A percentile compares a stretch with the other conserved stretches of the same genome.
These are phyloP conservation scores for Piscicola geometra DNA, from an alignment of 2,888 invertebrate species.

Conservation along the genomic window DNA sequence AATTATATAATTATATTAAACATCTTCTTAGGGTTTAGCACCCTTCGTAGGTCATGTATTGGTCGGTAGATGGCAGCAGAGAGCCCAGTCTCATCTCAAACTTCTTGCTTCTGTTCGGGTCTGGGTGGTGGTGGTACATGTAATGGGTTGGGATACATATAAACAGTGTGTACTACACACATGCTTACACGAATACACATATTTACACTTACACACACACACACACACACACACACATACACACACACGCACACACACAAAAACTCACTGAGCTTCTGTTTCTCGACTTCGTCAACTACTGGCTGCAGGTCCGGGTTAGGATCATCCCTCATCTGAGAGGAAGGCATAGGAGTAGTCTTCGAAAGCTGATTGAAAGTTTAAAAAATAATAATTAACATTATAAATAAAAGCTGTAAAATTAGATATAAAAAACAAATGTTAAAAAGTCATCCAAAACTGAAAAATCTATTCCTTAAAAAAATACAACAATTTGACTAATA, in stretches of 20 bases:
- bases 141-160: no score
- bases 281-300: neutral
- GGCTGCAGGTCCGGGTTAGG: neutral
- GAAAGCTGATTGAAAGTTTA: no score
- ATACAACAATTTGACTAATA: neutral
- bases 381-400: no score
- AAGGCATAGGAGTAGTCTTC: no score
- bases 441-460: neutral
- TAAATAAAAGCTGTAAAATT: no score
- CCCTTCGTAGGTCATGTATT: conserved; percentile 93
- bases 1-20: no score
- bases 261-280: neutral
- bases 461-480: neutral
- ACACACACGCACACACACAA: neutral
- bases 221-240: neutral
- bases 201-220: no score
- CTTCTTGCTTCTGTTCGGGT: conserved; percentile 1
- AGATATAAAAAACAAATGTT: no score
- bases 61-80: conserved; percentile 42
- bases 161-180: no score
- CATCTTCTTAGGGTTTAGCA: conserved; percentile 83
- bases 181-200: no score
- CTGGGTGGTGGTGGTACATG: no score
- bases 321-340: neutral
- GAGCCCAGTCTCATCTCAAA: conserved; percentile 41